phyloP scores from a whole-genome alignment of 2,888 invertebrate genomes.

The Sclerodermus sp. region DNA sequence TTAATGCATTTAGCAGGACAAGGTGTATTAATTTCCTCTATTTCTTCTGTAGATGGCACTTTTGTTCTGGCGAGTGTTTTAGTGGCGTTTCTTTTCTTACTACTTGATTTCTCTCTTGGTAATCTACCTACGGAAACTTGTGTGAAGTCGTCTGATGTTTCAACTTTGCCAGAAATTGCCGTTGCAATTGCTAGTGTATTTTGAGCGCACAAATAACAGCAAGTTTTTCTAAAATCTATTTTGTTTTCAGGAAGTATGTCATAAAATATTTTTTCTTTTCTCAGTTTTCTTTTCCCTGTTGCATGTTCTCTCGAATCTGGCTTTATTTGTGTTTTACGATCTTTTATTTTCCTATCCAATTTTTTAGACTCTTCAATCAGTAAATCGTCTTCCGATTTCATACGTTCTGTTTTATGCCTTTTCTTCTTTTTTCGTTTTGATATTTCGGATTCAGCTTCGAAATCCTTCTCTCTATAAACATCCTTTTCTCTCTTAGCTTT shows the following conservation, averaged over 20 bases:
- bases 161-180: slow-evolving; percentile 3
- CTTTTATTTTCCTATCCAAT: too few relatives aligned
- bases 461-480: too few relatives aligned
- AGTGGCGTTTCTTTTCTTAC: neutral
- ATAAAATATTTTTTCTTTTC: neutral
- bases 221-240: slow-evolving; percentile 30
- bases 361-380: too few relatives aligned
- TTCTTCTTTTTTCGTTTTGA: too few relatives aligned
- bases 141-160: slow-evolving; percentile 9
- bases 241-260: too few relatives aligned
- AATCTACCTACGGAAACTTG: slow-evolving; percentile 13
- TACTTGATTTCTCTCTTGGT: neutral
- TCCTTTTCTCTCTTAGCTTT: too few relatives aligned
- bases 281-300: neutral
- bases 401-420: too few relatives aligned
- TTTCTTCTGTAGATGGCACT: too few relatives aligned
- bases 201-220: slow-evolving; percentile 35
- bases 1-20: neutral
- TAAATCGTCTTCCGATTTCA: too few relatives aligned
- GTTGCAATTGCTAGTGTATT: slow-evolving; percentile 27
- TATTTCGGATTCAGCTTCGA: too few relatives aligned
- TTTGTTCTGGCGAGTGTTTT: neutral
- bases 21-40: neutral
- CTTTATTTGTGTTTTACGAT: too few relatives aligned
- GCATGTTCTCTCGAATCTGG: neutral